Conservation (phyloP, 2,888 invertebrate species). For the Oxycera nigricornis region DNA sequence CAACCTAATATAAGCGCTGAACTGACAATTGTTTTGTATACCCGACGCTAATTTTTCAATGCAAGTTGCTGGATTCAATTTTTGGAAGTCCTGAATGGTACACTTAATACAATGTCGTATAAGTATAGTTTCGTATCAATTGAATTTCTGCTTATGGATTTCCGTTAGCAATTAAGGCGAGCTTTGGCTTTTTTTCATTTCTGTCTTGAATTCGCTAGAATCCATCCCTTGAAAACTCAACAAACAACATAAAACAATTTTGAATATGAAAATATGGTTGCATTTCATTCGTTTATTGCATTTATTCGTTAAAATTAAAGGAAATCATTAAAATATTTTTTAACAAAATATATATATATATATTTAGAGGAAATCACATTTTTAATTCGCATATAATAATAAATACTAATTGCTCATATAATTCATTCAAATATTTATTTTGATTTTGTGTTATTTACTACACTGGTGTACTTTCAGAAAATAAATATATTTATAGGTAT, state of each 20-base stretch:
- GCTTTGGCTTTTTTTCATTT: not conserved
- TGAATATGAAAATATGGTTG: constrained; percentile 14
- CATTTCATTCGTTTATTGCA: constrained; percentile 1
- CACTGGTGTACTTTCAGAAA: not conserved
- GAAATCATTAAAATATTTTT: constrained; percentile 5
- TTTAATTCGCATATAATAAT: constrained; percentile 16
- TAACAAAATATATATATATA: constrained; percentile 27
- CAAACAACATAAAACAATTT: not conserved
- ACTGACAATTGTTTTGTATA: too few species aligned
- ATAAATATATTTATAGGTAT: constrained; percentile 8
- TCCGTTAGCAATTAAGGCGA: too few species aligned
- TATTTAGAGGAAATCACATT: constrained; percentile 18
- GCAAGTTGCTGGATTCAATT: too few species aligned
- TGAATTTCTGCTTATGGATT: too few species aligned
- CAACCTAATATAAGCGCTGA: too few species aligned
- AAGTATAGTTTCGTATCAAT: too few species aligned
- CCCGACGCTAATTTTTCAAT: too few species aligned
- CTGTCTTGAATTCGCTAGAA: too few species aligned
- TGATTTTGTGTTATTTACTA: not conserved
- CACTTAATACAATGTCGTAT: too few species aligned
- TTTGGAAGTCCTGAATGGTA: too few species aligned
- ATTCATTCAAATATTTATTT: constrained; percentile 14
- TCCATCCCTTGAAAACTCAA: too few species aligned
- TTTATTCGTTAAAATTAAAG: not conserved
- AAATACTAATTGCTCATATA: constrained; percentile 17